Evolutionary conservation across 2,888 invertebrate genomes (phyloP), one percentile per base, ranked within the genome.

Genomic region (Nomada ferruginata): DNA sequence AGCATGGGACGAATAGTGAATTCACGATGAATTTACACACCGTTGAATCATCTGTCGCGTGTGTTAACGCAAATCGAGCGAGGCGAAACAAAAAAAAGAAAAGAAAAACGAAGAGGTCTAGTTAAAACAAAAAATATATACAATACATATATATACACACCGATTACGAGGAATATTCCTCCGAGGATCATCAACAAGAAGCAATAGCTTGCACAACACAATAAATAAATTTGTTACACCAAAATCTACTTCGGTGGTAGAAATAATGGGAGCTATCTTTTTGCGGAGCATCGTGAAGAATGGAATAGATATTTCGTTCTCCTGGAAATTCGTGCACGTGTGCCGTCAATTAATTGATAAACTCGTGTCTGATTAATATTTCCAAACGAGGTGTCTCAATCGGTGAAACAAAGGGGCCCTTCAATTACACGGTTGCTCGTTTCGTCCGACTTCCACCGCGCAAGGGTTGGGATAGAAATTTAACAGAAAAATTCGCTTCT

Each of bases 121-220:
- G 50, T 50, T 50, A 4, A 50, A 50, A 50, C 36, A 36, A 36
- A 7, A 36, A 36, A 36, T 36, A 36, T 36, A 36, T 36, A 36
- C n/a, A n/a, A n/a, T 36, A 36, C 7, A 7, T 36, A 36, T 36
- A 36, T 36, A 47, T n/a, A 53, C 10, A 53, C n/a, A n/a, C n/a
- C n/a, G n/a, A n/a, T 53, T 53, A n/a, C n/a, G 53, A n/a, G n/a
- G 47, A 10, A 11, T 15, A 15, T 15, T 15, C 47, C 47, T 47
- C 47, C 11, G 15, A 47, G 15, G 47, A 13, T n/a, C 20, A 64
- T 2, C 47, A 23, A 64, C 23, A 20, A 64, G 47, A 64, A 64
- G 18, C 63, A 47, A 47, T 64, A 53, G 53, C 53, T 53, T 53
- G 53, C 53, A 53, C 53, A 53, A 53, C 44, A 2, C 15, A 47